These are phyloP conservation scores for Pocillopora damicornis DNA, from an alignment of 64 coral and sea anemone genomes.

Conservation along the genomic window DNA sequence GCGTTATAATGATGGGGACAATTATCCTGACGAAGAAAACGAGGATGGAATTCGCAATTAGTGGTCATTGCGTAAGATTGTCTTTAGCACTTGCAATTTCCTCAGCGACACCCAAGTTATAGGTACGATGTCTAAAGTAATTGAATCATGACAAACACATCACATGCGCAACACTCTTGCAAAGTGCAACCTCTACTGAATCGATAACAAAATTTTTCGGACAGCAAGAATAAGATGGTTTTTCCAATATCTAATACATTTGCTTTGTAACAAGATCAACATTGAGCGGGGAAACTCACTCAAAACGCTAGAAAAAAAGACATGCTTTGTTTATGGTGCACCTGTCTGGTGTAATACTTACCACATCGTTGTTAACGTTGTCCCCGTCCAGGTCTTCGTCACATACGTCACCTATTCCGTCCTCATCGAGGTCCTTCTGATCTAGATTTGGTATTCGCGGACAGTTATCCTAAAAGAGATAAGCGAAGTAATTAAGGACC, in stretches of 20 bases:
- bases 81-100: too few relatives aligned
- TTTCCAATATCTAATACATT: too few relatives aligned
- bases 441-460: constrained; percentile 31
- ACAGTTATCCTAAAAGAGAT: constrained; percentile 83
- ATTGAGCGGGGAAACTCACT: too few relatives aligned
- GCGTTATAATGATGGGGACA: constrained; percentile 63
- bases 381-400: constrained; percentile 95
- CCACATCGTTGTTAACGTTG: constrained; percentile 60
- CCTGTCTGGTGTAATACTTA: constrained; percentile 2
- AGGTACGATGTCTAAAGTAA: too few relatives aligned
- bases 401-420: constrained; percentile 82
- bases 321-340: neutral
- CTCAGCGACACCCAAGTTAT: too few relatives aligned
- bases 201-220: too few relatives aligned
- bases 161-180: too few relatives aligned
- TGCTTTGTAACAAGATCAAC: neutral
- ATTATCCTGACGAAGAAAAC: constrained; percentile 60
- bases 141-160: too few relatives aligned
- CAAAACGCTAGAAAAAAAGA: neutral
- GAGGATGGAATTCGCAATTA: neutral
- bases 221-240: too few relatives aligned
- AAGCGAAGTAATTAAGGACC: neutral
- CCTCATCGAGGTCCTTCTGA: constrained; percentile 78
- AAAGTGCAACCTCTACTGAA: too few relatives aligned
- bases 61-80: too few relatives aligned